Conservation (phyloP, 92 coral and sea anemone genomes). For the Porites evermanni region DNA sequence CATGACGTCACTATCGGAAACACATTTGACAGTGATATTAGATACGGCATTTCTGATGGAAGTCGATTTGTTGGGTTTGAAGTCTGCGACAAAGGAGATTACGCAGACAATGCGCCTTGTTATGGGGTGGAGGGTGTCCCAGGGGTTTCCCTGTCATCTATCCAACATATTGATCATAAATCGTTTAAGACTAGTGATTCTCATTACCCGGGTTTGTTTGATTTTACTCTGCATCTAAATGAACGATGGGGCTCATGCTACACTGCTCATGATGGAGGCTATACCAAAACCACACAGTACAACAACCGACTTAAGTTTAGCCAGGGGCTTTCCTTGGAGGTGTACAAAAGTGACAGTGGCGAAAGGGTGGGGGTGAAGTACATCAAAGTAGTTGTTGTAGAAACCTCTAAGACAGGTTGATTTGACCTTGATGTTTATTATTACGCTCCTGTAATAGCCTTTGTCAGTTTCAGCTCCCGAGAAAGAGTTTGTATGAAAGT, state of each 20-base stretch:
- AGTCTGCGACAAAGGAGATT: constrained; percentile 24
- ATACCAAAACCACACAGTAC: constrained; percentile 20
- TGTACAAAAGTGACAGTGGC: constrained; percentile 32
- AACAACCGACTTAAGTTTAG: constrained; percentile 31
- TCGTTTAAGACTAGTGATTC: neutral
- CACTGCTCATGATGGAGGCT: constrained; percentile 58
- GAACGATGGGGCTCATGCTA: constrained; percentile 53
- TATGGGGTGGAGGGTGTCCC: constrained; percentile 37
- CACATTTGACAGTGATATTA: constrained; percentile 6
- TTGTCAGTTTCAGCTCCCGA: too few relatives aligned
- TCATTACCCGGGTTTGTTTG: constrained; percentile 32
- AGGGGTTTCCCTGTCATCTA: constrained; percentile 16
- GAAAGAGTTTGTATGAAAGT: too few relatives aligned
- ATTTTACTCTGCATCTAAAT: constrained; percentile 19
- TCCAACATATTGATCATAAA: neutral
- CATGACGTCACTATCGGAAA: constrained; percentile 11
- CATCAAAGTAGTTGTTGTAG: constrained; percentile 28
- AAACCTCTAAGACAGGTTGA: neutral
- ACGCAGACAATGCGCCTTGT: constrained; percentile 22
- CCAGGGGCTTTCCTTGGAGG: constrained; percentile 53
- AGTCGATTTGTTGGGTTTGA: constrained; percentile 30
- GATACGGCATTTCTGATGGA: constrained; percentile 41
- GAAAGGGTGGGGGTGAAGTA: constrained; percentile 50
- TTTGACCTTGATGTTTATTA: too few relatives aligned
- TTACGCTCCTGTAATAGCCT: too few relatives aligned